Evolutionary conservation across 2,113 vertebrate species (phyloP), one percentile per base, ranked within the genome.

Genomic region (Lophotis ruficrista): DNA sequence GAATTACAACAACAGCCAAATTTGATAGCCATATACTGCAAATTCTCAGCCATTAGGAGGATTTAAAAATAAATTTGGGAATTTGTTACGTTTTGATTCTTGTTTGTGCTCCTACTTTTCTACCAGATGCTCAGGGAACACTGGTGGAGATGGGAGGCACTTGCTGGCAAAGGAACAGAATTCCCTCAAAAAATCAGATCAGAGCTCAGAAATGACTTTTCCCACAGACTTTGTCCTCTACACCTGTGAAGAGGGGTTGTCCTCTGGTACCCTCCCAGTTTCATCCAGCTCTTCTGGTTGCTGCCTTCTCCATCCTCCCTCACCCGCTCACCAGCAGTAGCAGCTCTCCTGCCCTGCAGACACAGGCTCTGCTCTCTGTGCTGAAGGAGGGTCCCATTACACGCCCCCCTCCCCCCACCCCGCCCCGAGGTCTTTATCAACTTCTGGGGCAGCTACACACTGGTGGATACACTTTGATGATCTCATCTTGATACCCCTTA

Each of bases 241-340:
- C 12, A 38, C 10, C 16, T 3, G 2, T 2, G 20, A 90, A 48
- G 27, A 78, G 13, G 14, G 54, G 16, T 9, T 60, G 20, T 76
- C 27, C 24, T 88, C 83, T 80, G 10, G 30, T 35, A 64, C 62
- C 15, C 20, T 48, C 33, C 19, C 47, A 24, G 22, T 18, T 84
- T 62, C 12, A 73, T 31, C 31, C 50, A 35, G 19, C 8, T 85
- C 38, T 64, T 87, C 48, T 77, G 43, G 28, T 69, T 37, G 13
- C 30, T 1, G 0, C 1, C n/a, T 54, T 75, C 47, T 50, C 28
- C 48, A 61, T 25, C 35, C 10, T 89, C 24, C 17, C 9, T 65
- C 56, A 18, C 10, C 5, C 5, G 1, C 15, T 28, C 66, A 18
- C 3, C 31, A 53, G 21, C 3, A 4, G 66, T 0, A 50, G 24